A percentile compares a stretch with the other conserved stretches of the same genome.
phyloP scores from a whole-genome alignment of 2,113 vertebrate genomes.

The Psilopsiagon aymara region DNA sequence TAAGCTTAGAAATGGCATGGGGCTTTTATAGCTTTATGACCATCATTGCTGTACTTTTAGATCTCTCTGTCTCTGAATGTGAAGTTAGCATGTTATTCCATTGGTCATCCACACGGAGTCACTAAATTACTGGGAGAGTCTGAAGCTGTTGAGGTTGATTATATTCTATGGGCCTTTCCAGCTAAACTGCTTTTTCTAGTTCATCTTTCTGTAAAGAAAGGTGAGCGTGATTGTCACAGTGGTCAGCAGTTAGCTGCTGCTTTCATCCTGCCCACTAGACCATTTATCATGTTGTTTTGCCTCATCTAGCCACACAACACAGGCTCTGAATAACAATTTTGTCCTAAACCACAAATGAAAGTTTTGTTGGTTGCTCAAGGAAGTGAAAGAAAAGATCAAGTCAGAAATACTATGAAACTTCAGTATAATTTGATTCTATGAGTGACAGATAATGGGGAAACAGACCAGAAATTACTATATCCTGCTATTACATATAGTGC shows the following conservation, averaged over 20 bases:
- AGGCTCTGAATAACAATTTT: not conserved
- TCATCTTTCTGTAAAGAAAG: not conserved
- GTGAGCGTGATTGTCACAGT: not conserved
- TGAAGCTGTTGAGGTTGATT: not conserved
- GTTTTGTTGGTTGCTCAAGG: not conserved
- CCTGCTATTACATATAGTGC: not conserved
- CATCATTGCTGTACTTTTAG: not conserved
- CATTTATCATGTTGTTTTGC: not conserved
- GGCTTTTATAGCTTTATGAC: not conserved
- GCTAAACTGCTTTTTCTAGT: not conserved
- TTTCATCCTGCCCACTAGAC: not conserved
- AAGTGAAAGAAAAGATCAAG: not conserved
- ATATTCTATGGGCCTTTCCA: not conserved
- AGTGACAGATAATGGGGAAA: not conserved
- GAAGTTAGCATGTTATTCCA: conserved; percentile 37
- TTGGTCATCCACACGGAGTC: conserved; percentile 71
- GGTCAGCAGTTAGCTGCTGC: not conserved
- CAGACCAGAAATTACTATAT: not conserved
- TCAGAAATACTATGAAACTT: not conserved
- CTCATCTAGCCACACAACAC: not conserved
- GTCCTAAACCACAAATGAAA: not conserved
- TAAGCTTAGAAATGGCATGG: not conserved
- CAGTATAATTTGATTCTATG: not conserved
- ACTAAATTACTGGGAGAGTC: conserved; percentile 42
- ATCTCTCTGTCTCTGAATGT: not conserved